Base-by-base conservation (phyloP, 2,797 vertebrate genomes). In the Hydrolagus colliei region DNA sequence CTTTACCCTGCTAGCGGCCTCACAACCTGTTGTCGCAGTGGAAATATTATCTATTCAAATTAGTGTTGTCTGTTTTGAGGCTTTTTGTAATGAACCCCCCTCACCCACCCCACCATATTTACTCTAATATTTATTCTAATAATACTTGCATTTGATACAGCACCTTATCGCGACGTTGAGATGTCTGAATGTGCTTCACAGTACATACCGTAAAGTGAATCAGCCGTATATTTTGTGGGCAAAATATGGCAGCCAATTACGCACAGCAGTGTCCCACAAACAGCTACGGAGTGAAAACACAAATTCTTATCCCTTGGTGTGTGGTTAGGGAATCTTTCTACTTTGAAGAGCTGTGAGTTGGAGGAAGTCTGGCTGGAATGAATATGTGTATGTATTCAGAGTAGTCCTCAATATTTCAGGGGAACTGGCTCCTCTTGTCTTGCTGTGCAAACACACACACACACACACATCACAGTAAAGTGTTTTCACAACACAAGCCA, bases 51-150 rank as follows among this genome's bases (percentile, higher is more conserved):
- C 41, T 84, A 16, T 68, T 68, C 65, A 84, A 52, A 84, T 71
- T 71, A 68, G 14, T 71, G 18, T 84, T 84, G 63, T 84, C 12
- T 68, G 62, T 82, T 82, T 32, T 9, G 20, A 16, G 32, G 63
- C 14, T 82, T 79, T 73, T 32, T 52, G 41, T 52, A 52, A 52
- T 52, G 41, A 6, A 52, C 86, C 13, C 71, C 22, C 62, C 18
- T 22, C 61, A 27, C 13, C 1, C 80, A 22, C 22, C 35, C 22
- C 52, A 67, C 85, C 75, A 27, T 27, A 27, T 27, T 27, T 27
- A 27, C 27, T 87, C 86, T 27, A 88, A 88, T 84, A 52, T 86
- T 76, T 52, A 52, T 52, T 6, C 41, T 52, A 52, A 52, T 52
- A 27, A 27, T 27, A 27, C 41, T 52, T 52, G 41, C 41, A 52